Percentiles rank a stretch among this genome's conserved stretches.
phyloP scores from a whole-genome alignment of 2,113 vertebrate species.

The Colius striatus region DNA sequence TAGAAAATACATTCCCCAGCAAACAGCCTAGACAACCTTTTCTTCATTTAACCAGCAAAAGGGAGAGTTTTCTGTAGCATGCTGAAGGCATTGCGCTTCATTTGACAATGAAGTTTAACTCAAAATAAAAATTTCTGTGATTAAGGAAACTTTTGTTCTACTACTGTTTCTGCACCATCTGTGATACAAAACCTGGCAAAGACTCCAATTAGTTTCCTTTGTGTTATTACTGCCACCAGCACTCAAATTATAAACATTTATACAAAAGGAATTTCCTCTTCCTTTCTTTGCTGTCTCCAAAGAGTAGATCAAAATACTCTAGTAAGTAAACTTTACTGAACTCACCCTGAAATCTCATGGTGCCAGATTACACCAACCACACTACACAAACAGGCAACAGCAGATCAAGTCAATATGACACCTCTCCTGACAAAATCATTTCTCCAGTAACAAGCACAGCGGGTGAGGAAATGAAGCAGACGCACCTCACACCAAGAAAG shows the following conservation, averaged over 20 bases:
- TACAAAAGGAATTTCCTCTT: conserved; percentile 45
- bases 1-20: neutral
- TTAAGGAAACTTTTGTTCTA: conserved; percentile 66
- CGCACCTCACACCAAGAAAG: neutral
- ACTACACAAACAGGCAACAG: neutral
- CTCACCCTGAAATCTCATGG: neutral
- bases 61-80: neutral
- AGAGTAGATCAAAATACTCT: neutral
- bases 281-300: neutral
- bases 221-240: conserved; percentile 53
- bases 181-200: conserved; percentile 55
- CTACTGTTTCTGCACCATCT: conserved; percentile 61
- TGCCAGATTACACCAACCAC: neutral
- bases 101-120: conserved; percentile 39
- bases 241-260: conserved; percentile 31
- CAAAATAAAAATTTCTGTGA: conserved; percentile 25
- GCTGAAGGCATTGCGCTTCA: conserved; percentile 25
- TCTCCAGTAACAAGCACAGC: neutral
- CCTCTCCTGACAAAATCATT: neutral
- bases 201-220: conserved; percentile 40
- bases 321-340: neutral
- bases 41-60: neutral
- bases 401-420: neutral
- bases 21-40: neutral
- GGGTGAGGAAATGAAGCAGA: neutral